Percentiles rank a stretch among this genome's conserved stretches.
phyloP scores from a whole-genome alignment of 2,888 invertebrate genomes.

The Tholera decimalis region DNA sequence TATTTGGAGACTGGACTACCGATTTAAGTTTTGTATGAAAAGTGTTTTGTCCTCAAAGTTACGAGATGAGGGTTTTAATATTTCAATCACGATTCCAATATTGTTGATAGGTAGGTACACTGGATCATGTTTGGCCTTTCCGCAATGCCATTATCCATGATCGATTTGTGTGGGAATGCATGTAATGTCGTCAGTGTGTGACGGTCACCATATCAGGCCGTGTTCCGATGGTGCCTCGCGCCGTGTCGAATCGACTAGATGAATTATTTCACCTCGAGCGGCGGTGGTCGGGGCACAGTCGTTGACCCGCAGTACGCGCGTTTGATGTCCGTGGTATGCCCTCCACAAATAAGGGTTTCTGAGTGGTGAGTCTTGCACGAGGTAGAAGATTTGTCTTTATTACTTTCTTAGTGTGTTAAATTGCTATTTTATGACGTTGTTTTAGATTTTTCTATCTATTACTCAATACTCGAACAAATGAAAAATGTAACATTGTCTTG shows the following conservation, averaged over 20 bases:
- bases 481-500: background rate
- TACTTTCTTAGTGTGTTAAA: slow-evolving; percentile 7
- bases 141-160: slow-evolving; percentile 38
- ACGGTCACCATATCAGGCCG: slow-evolving; percentile 54
- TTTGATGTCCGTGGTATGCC: slow-evolving; percentile 71
- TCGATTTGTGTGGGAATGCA: slow-evolving; percentile 58
- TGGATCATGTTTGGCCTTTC: slow-evolving; percentile 44
- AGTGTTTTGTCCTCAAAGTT: slow-evolving; percentile 25
- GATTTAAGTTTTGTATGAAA: slow-evolving; percentile 21
- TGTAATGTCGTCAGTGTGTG: slow-evolving; percentile 53
- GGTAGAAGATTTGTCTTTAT: slow-evolving; percentile 15
- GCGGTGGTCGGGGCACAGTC: slow-evolving; percentile 77
- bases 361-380: slow-evolving; percentile 34
- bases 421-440: background rate
- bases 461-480: background rate
- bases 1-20: slow-evolving; percentile 37
- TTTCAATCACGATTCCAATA: slow-evolving; percentile 40
- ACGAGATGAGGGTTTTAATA: slow-evolving; percentile 23
- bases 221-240: slow-evolving; percentile 51
- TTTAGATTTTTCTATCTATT: background rate
- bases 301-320: slow-evolving; percentile 81
- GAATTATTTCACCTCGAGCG: slow-evolving; percentile 79
- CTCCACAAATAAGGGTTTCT: slow-evolving; percentile 67
- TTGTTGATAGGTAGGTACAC: slow-evolving; percentile 21
- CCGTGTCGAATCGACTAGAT: slow-evolving; percentile 80